Percentiles rank a stretch among this genome's conserved stretches.
phyloP scores from a whole-genome alignment of 1,140 invertebrate species.

The Pseudomyrmex concolor region DNA sequence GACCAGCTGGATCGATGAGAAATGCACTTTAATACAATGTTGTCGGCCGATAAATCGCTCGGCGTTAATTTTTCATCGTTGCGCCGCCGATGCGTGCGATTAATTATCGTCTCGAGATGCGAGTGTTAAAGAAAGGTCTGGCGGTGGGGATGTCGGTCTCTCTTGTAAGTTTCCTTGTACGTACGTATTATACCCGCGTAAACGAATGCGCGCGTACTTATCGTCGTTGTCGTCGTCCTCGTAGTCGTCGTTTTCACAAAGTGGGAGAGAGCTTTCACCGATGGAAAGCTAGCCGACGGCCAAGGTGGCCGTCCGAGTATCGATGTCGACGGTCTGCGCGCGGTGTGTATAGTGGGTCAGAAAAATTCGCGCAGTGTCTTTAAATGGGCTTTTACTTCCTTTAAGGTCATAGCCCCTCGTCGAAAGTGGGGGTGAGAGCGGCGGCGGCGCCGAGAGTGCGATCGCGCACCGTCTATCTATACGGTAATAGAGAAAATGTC shows the following conservation, averaged over 20 bases:
- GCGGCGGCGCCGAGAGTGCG: conserved; percentile 24
- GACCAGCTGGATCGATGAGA: conserved; percentile 39
- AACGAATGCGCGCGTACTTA: neutral
- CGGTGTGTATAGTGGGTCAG: conserved; percentile 65
- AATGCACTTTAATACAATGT: conserved; percentile 54
- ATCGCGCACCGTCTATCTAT: neutral
- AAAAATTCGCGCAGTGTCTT: conserved; percentile 71
- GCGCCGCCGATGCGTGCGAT: conserved; percentile 10
- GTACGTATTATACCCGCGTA: neutral
- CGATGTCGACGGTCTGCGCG: conserved; percentile 19
- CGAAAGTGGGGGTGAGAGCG: conserved; percentile 71
- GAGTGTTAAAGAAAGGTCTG: conserved; percentile 46
- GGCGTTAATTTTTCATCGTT: conserved; percentile 50
- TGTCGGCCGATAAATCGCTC: conserved; percentile 44
- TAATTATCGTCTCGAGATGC: neutral
- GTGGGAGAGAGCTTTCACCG: conserved; percentile 78
- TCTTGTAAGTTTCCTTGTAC: conserved; percentile 11
- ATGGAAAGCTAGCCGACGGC: conserved; percentile 80
- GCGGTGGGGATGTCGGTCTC: conserved; percentile 7
- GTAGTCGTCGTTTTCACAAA: conserved; percentile 57
- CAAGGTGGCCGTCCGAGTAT: conserved; percentile 69
- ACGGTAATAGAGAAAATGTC: conserved; percentile 67
- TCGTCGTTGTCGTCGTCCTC: conserved; percentile 34
- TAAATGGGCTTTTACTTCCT: conserved; percentile 70
- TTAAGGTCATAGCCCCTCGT: conserved; percentile 66